These are phyloP conservation scores for Sturmia bella DNA, from an alignment of 2,888 invertebrate genomes.

Conservation along the genomic window DNA sequence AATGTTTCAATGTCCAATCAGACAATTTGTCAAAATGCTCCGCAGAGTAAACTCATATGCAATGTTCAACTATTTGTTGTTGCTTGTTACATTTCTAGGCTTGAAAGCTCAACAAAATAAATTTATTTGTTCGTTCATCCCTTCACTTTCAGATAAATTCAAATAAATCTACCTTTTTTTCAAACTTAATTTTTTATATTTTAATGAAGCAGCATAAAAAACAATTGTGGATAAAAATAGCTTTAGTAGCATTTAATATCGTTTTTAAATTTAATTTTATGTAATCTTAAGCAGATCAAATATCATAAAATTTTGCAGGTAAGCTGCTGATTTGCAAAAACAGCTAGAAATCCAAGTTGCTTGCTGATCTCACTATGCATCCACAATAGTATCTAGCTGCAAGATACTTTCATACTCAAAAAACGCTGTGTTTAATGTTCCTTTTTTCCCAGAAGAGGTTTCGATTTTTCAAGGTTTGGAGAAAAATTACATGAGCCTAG, in stretches of 20 bases:
- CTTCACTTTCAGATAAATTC: constrained; percentile 46
- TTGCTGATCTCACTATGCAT: too few species aligned
- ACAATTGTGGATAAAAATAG: constrained; percentile 46
- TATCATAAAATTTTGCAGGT: too few species aligned
- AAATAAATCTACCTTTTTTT: constrained; percentile 53
- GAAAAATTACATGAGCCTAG: too few species aligned
- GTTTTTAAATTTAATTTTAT: constrained; percentile 12
- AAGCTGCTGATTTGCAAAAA: too few species aligned
- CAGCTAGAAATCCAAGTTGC: too few species aligned
- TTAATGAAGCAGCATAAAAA: constrained; percentile 13
- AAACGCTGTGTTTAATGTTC: too few species aligned
- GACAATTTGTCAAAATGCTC: constrained; percentile 78
- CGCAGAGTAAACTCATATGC: constrained; percentile 46
- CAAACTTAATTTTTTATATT: constrained; percentile 17
- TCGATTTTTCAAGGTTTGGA: too few species aligned
- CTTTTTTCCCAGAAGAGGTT: too few species aligned
- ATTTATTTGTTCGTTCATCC: constrained; percentile 56
- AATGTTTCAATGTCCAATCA: constrained; percentile 81
- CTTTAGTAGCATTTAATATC: constrained; percentile 44
- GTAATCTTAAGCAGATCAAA: neutral
- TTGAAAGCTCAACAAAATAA: constrained; percentile 47
- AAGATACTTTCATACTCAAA: too few species aligned
- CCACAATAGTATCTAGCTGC: too few species aligned
- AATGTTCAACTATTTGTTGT: constrained; percentile 22
- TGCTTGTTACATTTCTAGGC: constrained; percentile 26